Evolutionary conservation across 2,797 vertebrate genomes (phyloP), one percentile per base, ranked within the genome.

Genomic region (Cetoscarus ocellatus): DNA sequence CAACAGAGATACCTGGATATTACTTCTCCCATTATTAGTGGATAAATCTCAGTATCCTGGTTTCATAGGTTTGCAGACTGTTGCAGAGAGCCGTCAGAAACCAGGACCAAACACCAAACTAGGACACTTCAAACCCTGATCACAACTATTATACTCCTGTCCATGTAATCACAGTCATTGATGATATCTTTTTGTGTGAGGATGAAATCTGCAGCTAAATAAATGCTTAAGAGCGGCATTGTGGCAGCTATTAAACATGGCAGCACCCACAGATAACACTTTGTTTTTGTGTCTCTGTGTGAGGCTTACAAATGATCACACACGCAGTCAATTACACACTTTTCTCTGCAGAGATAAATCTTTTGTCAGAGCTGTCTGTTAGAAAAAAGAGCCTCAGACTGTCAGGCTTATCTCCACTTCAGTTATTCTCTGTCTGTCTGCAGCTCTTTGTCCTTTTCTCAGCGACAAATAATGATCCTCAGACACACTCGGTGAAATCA

Each of bases 301-400:
- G 52, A 43, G 15, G 44, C 9, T 14, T 6, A 35, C 1, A 18
- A 1, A 52, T 27, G 8, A 48, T 36, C 35, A 27, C 53, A 38
- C 57, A 58, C 14, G 44, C 9, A 47, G 49, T 55, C 35, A 55
- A 43, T 44, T 44, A 47, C 27, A 14, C 54, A 8, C 10, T 59
- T 69, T 49, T 59, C 38, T 14, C 48, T 47, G 48, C 66, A 69
- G 15, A 52, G 3, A 60, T 18, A 59, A 14, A 38, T 60, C 49
- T 55, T 15, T 27, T 27, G 27, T 27, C 27, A 27, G 27, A 27
- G 27, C 13, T 5, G 48, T 38, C 40, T 52, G 55, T 49, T 19
- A 11, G 7, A 15, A 44, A 12, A 45, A 52, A 51, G 11, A 38
- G 39, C 15, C 19, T 56, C 18, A 17, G 38, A 39, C 9, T 7